Base-by-base conservation (phyloP, 37 sponge, comb jelly and placozoan species). In the Eunapius fragilis region DNA sequence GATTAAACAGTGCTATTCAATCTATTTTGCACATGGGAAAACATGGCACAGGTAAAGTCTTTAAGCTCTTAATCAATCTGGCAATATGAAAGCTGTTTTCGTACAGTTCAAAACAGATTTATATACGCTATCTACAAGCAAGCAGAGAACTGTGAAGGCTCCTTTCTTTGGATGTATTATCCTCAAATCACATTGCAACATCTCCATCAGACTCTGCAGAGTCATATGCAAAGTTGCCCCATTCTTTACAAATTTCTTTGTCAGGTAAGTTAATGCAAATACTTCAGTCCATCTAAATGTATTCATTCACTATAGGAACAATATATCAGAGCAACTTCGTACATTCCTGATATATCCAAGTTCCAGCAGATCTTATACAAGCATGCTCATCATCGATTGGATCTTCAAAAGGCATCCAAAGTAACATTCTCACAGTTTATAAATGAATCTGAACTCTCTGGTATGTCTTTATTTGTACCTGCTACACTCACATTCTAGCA, bases 301-400 rank as follows among this genome's bases (percentile, higher is more conserved):
- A 32, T 70, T 14, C 12, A 37, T 19, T 58, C 0, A 17, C 12
- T 74, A 68, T 67, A 89, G 85, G 90, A 89, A 41, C 80, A 48
- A 31, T 25, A 77, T 49, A 74, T 89, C 10, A 33, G 85, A 37
- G 80, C 80, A n/a, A 72, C 82, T 41, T 81, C 70, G 74, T 85
- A 80, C 58, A 80, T 89, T 78, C 90, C 90, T 34, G 74, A 69
- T 35, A 79, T 89, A 24, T 47, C 86, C 25, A 37, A 89, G 70
- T 69, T 89, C 10, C 90, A 89, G 75, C 34, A 77, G 47, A 19
- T 77, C 23, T 22, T 89, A 22, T 68, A 68, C 38, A 74, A 77
- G 10, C 33, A 58, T 22, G 34, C 32, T 77, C 74, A 85, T 70
- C 84, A 71, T 41, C 37, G 80, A 37, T 22, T 89, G 22, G 79